Evolutionary conservation across 92 coral and sea anemone species (phyloP).

Genomic region (Zoanthus sociatus): DNA sequence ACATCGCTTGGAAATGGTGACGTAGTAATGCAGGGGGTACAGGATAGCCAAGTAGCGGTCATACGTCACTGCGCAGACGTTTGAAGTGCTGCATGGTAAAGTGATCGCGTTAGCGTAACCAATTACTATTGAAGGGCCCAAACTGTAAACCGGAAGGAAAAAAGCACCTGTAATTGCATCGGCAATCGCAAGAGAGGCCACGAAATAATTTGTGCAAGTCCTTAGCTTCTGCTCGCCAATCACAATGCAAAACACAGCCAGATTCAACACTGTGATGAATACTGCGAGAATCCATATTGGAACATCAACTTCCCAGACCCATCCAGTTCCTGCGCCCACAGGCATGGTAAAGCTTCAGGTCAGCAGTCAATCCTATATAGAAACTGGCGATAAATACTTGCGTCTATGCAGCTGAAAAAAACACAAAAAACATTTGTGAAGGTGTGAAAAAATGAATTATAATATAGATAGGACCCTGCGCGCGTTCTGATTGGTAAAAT

Average conservation of each 20-base stretch:
- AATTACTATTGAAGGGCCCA: neutral
- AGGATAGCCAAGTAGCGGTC: slow-evolving; percentile 27
- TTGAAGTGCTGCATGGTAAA: slow-evolving; percentile 6
- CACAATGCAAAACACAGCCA: neutral
- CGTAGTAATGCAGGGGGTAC: neutral
- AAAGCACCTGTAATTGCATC: slow-evolving; percentile 22
- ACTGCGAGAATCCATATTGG: slow-evolving; percentile 23
- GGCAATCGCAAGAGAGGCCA: slow-evolving; percentile 19
- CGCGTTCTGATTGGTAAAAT: no score
- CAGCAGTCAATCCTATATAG: neutral
- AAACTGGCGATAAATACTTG: no score
- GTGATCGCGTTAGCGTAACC: slow-evolving; percentile 22
- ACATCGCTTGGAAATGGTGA: slow-evolving; percentile 6
- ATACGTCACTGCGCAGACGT: slow-evolving; percentile 28
- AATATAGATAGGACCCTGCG: no score
- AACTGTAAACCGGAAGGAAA: slow-evolving; percentile 1
- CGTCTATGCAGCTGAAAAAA: no score
- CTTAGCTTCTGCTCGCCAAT: neutral
- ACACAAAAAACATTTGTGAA: no score
- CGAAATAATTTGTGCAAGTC: slow-evolving; percentile 9
- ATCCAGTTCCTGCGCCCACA: slow-evolving; percentile 34
- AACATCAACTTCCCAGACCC: neutral
- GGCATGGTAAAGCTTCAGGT: slow-evolving; percentile 3
- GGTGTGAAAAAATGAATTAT: no score
- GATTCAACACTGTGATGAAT: neutral